Base-by-base conservation (phyloP, 2,888 invertebrate species). In the Agrotis ipsilon region DNA sequence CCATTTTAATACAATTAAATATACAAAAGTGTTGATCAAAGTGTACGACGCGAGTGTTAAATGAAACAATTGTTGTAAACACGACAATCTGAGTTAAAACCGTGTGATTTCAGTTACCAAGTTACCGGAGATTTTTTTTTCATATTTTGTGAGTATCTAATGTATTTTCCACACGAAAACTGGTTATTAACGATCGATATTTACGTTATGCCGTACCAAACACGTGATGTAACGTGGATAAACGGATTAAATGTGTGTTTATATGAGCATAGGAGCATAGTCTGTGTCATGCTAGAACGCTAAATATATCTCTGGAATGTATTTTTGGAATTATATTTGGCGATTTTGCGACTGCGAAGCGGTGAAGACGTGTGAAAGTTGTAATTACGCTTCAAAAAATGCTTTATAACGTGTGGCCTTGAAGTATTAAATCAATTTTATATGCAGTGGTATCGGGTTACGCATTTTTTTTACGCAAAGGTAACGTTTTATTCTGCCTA, bases 291-390 rank as follows among this genome's bases (percentile, higher is more conserved):
- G 90, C 90, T 86, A 88, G 82, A 80, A 86, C 87, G 86, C 96
- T 96, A 96, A 92, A 96, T 95, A 95, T 96, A 95, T 88, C 90
- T 85, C 90, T 86, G 90, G 85, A 88, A 86, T 89, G 90, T 95
- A 94, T 94, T 95, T 95, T 93, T 89, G 93, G 94, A 90, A 89
- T 85, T 92, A 90, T 91, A 94, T 93, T 94, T 94, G 91, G 93
- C 92, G 92, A 93, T 91, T 94, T 94, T 90, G 93, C 93, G 89
- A 90, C 90, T 89, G 91, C 84, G 89, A 90, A 90, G 85, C 89
- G 87, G 87, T 92, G 92, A 91, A 92, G 92, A 91, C 88, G 91
- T 91, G 92, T 91, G 94, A 94, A 94, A 95, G 93, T 94, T 91
- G 83, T 90, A 85, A 90, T 91, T 91, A 86, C 88, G 88, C 89